Evolutionary conservation across 2,888 invertebrate genomes (phyloP).

Genomic region (Ichneumoninae sp.): DNA sequence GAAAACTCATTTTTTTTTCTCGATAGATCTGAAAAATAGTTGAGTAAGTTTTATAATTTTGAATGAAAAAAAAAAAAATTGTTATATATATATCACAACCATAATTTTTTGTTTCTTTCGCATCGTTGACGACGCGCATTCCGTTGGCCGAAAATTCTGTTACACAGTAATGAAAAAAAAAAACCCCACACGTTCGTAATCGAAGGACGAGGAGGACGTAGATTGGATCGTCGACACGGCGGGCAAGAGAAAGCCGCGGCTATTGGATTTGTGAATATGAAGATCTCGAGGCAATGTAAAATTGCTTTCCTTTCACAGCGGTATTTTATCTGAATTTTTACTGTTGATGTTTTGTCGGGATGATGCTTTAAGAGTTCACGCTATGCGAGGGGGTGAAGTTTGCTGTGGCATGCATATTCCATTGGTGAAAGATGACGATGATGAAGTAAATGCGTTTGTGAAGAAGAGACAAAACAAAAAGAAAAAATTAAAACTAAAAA

Average conservation of each 20-base stretch:
- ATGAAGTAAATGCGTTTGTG: conserved; percentile 33
- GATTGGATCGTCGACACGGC: neutral
- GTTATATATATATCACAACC: neutral
- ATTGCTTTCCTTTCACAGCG: neutral
- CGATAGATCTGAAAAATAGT: conserved; percentile 59
- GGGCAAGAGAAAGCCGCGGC: neutral
- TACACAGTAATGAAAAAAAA: neutral
- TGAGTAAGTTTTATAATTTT: conserved; percentile 52
- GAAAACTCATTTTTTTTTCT: conserved; percentile 31
- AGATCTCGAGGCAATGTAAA: conserved; percentile 13
- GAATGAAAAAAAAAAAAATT: conserved; percentile 17
- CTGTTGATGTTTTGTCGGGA: conserved; percentile 36
- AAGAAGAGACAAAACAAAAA: conserved; percentile 5
- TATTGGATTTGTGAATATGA: neutral
- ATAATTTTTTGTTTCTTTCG: neutral
- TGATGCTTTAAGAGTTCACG: conserved; percentile 33
- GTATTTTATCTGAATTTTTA: neutral
- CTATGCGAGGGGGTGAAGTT: conserved; percentile 80
- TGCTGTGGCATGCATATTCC: conserved; percentile 81
- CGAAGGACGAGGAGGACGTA: conserved; percentile 7
- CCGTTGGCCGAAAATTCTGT: conserved; percentile 27
- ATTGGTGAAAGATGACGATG: conserved; percentile 35
- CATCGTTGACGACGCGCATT: conserved; percentile 1
- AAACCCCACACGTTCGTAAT: conserved; percentile 14
- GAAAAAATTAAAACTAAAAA: conserved; percentile 29